phyloP scores from a whole-genome alignment of 1,140 invertebrate species.

The Drosophila sp. region DNA sequence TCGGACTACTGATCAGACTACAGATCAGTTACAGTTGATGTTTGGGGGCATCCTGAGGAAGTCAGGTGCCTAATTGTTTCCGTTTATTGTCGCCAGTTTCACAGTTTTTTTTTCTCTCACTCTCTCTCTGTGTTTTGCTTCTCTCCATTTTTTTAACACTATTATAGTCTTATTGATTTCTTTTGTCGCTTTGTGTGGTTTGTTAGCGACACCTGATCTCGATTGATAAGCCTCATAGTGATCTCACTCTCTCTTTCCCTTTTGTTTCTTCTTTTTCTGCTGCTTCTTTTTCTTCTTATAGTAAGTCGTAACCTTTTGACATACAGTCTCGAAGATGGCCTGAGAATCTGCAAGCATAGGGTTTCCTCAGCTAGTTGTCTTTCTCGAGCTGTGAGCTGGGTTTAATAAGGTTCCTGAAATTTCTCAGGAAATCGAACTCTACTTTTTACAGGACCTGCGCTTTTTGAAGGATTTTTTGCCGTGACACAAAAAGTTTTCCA shows the following conservation, averaged over 20 bases:
- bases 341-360: conserved; percentile 63
- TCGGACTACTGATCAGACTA: conserved; percentile 54
- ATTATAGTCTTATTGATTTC: conserved; percentile 65
- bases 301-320: conserved; percentile 40
- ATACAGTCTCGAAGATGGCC: conserved; percentile 6
- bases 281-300: conserved; percentile 1
- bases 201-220: conserved; percentile 77
- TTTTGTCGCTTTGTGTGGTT: conserved; percentile 57
- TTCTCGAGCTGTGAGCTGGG: neutral
- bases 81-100: conserved; percentile 59
- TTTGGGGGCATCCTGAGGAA: conserved; percentile 75
- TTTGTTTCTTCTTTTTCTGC: neutral
- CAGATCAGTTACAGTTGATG: conserved; percentile 71
- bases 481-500: too few species aligned
- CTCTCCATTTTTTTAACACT: conserved; percentile 10
- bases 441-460: too few species aligned
- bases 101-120: conserved; percentile 31
- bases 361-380: conserved; percentile 47
- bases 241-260: neutral
- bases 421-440: neutral
- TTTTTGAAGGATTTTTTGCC: too few species aligned
- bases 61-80: conserved; percentile 83
- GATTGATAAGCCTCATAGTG: conserved; percentile 54
- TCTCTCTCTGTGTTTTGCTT: neutral
- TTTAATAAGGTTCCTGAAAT: conserved; percentile 1